Percentiles rank a stretch among this genome's conserved stretches.
Conservation (phyloP, 92 coral and sea anemone species). For the Plumapathes pennacea region DNA sequence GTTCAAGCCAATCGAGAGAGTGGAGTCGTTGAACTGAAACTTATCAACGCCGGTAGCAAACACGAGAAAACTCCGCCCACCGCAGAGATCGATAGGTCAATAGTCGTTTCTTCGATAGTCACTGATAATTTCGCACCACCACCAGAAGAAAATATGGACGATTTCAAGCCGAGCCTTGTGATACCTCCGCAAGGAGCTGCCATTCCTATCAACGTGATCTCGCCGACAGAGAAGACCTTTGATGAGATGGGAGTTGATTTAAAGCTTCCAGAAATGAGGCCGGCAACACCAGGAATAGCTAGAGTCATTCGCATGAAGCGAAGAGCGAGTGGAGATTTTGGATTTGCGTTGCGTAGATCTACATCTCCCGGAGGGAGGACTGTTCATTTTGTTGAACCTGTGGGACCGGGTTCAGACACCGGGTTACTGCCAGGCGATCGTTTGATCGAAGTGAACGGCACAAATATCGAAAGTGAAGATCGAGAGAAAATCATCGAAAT, state of each 20-base stretch:
- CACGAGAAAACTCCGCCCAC: constrained; percentile 5
- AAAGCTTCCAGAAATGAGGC: constrained; percentile 80
- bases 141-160: constrained; percentile 32
- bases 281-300: constrained; percentile 82
- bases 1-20: constrained; percentile 66
- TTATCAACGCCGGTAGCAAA: constrained; percentile 60
- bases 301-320: constrained; percentile 71
- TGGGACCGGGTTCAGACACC: constrained; percentile 63
- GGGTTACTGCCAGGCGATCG: constrained; percentile 94
- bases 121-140: constrained; percentile 44
- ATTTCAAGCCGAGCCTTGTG: constrained; percentile 43
- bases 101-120: constrained; percentile 26
- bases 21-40: constrained; percentile 73
- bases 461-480: constrained; percentile 72
- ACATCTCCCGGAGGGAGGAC: constrained; percentile 76
- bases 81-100: constrained; percentile 41
- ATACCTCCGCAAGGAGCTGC: constrained; percentile 41
- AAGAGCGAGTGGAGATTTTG: constrained; percentile 91
- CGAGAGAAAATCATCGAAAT: constrained; percentile 94
- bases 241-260: constrained; percentile 89
- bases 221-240: constrained; percentile 81
- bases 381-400: constrained; percentile 91
- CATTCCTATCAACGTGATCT: constrained; percentile 27
- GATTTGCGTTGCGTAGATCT: constrained; percentile 90
- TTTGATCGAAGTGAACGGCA: constrained; percentile 90